Evolutionary conservation across 2,797 vertebrate species (phyloP).

Genomic region (Falco rusticolus): DNA sequence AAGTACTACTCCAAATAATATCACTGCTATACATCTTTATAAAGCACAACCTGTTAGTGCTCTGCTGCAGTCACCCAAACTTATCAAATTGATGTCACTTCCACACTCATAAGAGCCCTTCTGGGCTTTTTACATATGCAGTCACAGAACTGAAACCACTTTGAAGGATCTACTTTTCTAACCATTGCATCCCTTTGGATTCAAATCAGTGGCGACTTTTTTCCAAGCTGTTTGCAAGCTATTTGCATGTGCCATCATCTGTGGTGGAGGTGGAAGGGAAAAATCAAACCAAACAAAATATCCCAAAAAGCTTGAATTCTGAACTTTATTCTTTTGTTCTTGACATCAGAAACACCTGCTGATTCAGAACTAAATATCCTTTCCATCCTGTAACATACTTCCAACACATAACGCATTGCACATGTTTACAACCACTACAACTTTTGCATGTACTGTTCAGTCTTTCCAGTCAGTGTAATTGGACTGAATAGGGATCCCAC

Average conservation of each 20-base stretch:
- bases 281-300: background rate
- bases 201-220: background rate
- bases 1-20: background rate
- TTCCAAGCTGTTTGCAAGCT: background rate
- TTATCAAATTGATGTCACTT: background rate
- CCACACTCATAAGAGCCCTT: background rate
- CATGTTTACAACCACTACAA: background rate
- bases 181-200: background rate
- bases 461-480: background rate
- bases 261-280: background rate
- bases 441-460: background rate
- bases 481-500: background rate
- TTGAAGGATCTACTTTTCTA: background rate
- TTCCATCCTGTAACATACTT: background rate
- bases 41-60: background rate
- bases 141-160: background rate
- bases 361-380: background rate
- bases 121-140: background rate
- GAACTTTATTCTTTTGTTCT: background rate
- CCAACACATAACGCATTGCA: background rate
- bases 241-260: background rate
- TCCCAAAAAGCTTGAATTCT: background rate
- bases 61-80: background rate
- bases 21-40: background rate
- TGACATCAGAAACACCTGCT: background rate